Base-by-base conservation (phyloP, 2,888 invertebrate species). In the Craniophora ligustri region DNA sequence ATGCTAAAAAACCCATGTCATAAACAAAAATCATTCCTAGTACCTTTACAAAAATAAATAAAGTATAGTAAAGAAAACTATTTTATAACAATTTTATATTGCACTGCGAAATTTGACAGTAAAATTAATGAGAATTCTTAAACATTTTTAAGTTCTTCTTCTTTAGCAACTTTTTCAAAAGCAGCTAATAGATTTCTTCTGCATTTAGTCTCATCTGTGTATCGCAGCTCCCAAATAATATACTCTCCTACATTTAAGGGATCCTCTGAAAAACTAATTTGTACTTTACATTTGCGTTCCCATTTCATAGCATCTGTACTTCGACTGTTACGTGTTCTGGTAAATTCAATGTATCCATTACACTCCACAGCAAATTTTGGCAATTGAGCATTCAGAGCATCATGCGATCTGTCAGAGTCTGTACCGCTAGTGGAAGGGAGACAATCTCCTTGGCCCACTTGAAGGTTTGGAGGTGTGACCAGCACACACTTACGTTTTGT, bases 221-320 rank as follows among this genome's bases (percentile, higher is more conserved):
- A 96, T 53, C 94, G 89, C 64, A 96, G 91, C 55, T 92, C 86
- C 90, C 95, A 95, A 72, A 96, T 94, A 5, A 94, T 93, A 70
- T 94, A 94, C 73, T 95, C 94, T 14, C 94, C 94, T 49, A 90
- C 75, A 76, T 94, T 93, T 6, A 92, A 75, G 7, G 90, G 91
- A 49, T 94, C 92, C 58, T 92, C 91, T 0, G 94, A 94, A 81
- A 95, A 96, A 19, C 95, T 95, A 11, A 95, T 93, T 82, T 95
- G 95, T 42, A 95, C 81, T 77, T 95, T 95, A 76, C 95, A 95
- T 38, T 94, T 94, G 48, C 95, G 87, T 60, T 93, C 94, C 95
- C 95, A 95, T 69, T 94, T 94, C 86, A 92, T 94, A 54, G 76
- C 72, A 56, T 91, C 94, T 62, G 71, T 67, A 66, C 83, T 85